Evolutionary conservation across 2,113 vertebrate species (phyloP).

Genomic region (Mesoclemmys tuberculata): DNA sequence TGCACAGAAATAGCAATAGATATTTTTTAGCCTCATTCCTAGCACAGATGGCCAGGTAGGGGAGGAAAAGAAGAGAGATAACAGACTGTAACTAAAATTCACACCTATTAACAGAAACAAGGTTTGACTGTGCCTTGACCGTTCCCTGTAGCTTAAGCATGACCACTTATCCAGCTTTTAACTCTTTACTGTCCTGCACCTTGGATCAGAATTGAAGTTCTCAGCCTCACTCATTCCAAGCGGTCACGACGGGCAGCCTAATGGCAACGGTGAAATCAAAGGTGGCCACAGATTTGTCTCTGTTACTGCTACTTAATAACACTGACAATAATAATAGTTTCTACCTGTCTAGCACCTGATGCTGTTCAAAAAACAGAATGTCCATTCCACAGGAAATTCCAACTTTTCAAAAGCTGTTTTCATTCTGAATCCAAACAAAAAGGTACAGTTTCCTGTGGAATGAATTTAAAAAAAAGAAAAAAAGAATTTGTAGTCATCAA

Average conservation of each 20-base stretch:
- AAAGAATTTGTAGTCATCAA: neutral
- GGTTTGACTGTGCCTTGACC: too few relatives aligned
- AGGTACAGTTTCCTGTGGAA: accelerated
- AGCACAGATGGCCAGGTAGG: too few relatives aligned
- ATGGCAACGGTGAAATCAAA: neutral
- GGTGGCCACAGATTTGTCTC: neutral
- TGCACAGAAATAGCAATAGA: too few relatives aligned
- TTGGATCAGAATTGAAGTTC: neutral
- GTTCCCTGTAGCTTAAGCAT: too few relatives aligned
- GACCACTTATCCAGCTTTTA: too few relatives aligned
- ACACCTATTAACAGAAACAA: too few relatives aligned
- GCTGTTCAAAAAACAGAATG: accelerated
- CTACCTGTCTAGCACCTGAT: neutral
- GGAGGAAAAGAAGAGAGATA: too few relatives aligned
- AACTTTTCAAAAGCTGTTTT: neutral
- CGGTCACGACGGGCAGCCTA: neutral
- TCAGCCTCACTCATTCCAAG: neutral
- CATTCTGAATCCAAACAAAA: neutral
- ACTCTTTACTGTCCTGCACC: too few relatives aligned
- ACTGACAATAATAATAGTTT: neutral
- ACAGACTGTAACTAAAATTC: too few relatives aligned
- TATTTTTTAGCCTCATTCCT: too few relatives aligned
- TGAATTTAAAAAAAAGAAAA: neutral
- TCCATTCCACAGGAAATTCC: neutral
- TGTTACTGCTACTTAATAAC: neutral